Evolutionary conservation across 2,888 invertebrate genomes (phyloP).

Genomic region (Dryobotodes eremita): DNA sequence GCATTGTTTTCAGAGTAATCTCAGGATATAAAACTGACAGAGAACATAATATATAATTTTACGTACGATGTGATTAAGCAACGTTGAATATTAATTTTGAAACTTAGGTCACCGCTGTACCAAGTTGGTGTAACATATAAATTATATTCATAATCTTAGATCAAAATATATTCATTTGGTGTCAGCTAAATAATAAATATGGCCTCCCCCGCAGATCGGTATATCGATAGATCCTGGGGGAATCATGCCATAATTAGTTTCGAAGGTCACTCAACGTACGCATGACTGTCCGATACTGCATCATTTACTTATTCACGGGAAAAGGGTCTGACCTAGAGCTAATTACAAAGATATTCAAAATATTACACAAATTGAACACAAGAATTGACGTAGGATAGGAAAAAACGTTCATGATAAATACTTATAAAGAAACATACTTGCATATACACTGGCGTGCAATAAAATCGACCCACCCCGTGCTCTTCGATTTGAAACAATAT

Average conservation of each 20-base stretch:
- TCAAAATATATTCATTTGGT: conserved; percentile 6
- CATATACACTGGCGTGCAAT: too few relatives aligned
- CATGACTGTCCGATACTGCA: neutral
- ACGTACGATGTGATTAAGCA: neutral
- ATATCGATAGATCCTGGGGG: conserved; percentile 51
- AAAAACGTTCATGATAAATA: conserved; percentile 19
- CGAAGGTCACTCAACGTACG: neutral
- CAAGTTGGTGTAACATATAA: neutral
- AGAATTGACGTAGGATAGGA: conserved; percentile 5
- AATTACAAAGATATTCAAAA: neutral
- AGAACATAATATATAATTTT: conserved; percentile 14
- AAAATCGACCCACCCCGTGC: too few relatives aligned
- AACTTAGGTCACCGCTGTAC: conserved; percentile 1
- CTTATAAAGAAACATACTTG: neutral
- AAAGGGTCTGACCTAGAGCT: conserved; percentile 27
- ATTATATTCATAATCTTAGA: conserved; percentile 20
- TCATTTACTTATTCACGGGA: conserved; percentile 14
- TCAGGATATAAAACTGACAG: conserved; percentile 19
- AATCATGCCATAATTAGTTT: conserved; percentile 39
- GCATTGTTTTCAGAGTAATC: conserved; percentile 43
- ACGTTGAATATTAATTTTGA: neutral
- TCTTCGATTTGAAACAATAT: too few relatives aligned
- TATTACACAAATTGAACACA: neutral
- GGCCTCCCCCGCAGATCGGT: conserved; percentile 40
- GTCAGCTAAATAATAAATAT: conserved; percentile 5